Base-by-base conservation (phyloP, 2,113 vertebrate genomes). In the Oryzias javanicus region DNA sequence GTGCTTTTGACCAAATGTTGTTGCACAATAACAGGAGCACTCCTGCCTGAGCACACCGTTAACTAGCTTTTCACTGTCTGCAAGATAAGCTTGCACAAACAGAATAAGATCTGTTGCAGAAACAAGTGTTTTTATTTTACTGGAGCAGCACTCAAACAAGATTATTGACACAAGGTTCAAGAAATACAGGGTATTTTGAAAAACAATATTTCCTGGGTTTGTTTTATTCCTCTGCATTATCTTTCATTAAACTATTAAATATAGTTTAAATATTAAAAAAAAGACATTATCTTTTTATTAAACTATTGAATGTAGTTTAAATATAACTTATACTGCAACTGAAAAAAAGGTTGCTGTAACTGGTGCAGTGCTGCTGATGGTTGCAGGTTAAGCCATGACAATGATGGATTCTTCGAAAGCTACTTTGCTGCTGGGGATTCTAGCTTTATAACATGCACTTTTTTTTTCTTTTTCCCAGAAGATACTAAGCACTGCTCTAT, bases 21-120 rank as follows among this genome's bases (percentile, higher is more conserved):
- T 19, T 64, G 49, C 29, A 20, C 48, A 47, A 27, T 47, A 49
- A 44, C 42, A 46, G 52, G 64, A 73, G 60, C 60, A 76, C 71
- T 72, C 67, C 60, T 56, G 42, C 44, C 40, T 19, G 6, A 65
- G 29, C 64, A 42, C 22, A 57, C 29, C 24, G 35, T 49, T 81
- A 72, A 83, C 79, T 64, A 70, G 49, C 66, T 80, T 67, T 72
- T 53, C 55, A 60, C 51, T 50, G 45, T 57, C 56, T 48, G 50
- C 42, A 20, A 51, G 54, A 60, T 66, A 46, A 55, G 70, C 59
- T 65, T 60, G 41, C 27, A 19, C 42, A 47, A 56, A 50, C 56
- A 44, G 53, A 70, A 82, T 49, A 27, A 5, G 4, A 71, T 73
- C 55, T 68, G 42, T 70, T 55, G 54, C 47, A 49, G 56, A 78